Percentiles rank a stretch among this genome's conserved stretches.
These are phyloP conservation scores for Talpa occidentalis DNA, from an alignment of 2,113 vertebrate genomes.

Conservation along the genomic window DNA sequence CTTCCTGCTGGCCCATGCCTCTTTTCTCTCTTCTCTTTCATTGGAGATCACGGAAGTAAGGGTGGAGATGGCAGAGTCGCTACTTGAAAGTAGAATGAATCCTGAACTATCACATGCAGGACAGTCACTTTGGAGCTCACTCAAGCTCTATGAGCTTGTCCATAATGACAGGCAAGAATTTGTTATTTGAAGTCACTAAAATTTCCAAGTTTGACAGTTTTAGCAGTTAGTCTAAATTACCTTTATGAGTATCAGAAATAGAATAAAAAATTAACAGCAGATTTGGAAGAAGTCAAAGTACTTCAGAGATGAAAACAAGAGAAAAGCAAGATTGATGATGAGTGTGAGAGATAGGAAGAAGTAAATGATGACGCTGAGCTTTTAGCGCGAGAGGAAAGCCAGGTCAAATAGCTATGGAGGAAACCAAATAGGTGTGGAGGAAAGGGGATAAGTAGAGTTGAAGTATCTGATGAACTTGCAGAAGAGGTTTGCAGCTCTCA, in stretches of 20 bases:
- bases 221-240: not conserved
- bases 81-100: not conserved
- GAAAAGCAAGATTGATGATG: not conserved
- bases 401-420: not conserved
- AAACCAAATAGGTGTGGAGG: not conserved
- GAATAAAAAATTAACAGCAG: not conserved
- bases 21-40: not conserved
- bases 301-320: not conserved
- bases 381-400: not conserved
- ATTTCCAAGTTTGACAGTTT: not conserved
- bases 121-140: not conserved
- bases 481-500: not conserved
- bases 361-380: not conserved
- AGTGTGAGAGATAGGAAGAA: not conserved
- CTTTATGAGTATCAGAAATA: not conserved
- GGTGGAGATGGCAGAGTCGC: not conserved
- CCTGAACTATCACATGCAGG: not conserved
- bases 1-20: not conserved
- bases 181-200: not conserved
- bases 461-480: not conserved
- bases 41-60: not conserved
- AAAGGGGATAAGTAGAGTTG: not conserved
- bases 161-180: not conserved
- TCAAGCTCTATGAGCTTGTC: not conserved
- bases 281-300: not conserved